Percentiles rank a stretch among this genome's conserved stretches.
Evolutionary conservation across 2,113 vertebrate species (phyloP).

Genomic region (Siniperca chuatsi): DNA sequence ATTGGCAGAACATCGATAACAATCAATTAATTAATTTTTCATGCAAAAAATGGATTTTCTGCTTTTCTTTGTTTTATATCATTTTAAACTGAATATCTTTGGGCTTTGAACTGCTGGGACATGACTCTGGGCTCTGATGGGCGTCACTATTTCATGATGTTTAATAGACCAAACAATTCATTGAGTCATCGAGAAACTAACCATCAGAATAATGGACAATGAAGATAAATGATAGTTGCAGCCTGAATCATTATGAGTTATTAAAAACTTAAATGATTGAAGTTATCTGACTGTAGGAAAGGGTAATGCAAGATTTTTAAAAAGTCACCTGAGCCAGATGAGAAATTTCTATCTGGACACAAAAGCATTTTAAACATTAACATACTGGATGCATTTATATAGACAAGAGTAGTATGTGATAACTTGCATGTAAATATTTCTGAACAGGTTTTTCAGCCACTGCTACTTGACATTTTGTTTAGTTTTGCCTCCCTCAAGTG

Average conservation of each 20-base stretch:
- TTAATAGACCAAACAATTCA: neutral
- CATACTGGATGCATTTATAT: neutral
- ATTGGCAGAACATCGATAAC: neutral
- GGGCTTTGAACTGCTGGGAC: neutral
- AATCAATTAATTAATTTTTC: neutral
- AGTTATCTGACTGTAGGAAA: neutral
- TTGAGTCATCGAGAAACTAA: neutral
- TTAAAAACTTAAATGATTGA: too few relatives aligned
- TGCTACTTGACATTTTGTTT: constrained; percentile 21
- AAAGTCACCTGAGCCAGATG: neutral
- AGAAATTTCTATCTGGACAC: neutral
- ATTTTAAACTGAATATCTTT: neutral
- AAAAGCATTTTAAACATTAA: neutral
- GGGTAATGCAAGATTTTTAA: neutral
- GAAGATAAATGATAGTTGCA: neutral
- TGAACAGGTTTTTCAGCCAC: neutral
- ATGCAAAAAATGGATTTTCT: neutral
- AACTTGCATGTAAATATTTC: neutral
- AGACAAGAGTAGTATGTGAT: neutral
- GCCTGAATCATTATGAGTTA: neutral
- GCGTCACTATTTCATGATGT: neutral
- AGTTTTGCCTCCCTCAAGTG: constrained; percentile 73
- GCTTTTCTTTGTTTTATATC: neutral
- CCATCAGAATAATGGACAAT: neutral
- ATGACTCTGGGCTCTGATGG: neutral